Conservation (phyloP, 1,140 invertebrate genomes). For the Teleopsis dalmanni region DNA sequence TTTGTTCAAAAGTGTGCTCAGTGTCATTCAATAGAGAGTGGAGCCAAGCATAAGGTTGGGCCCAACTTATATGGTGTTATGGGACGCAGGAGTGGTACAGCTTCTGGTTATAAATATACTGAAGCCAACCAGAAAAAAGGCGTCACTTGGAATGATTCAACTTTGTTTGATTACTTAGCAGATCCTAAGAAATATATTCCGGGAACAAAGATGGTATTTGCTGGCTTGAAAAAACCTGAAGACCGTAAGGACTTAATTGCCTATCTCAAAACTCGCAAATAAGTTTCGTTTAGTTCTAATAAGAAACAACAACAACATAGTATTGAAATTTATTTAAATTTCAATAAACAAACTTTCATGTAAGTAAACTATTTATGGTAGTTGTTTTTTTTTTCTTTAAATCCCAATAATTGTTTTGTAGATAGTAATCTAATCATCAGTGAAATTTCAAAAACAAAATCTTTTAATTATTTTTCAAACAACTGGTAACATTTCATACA, state of each 20-base stretch:
- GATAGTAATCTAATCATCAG: too few species aligned
- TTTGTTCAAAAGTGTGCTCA: slow-evolving; percentile 81
- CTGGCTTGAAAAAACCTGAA: slow-evolving; percentile 67
- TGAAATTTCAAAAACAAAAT: too few species aligned
- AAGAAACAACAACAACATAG: too few species aligned
- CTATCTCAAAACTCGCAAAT: slow-evolving; percentile 42
- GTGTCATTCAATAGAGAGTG: slow-evolving; percentile 78
- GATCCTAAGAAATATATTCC: slow-evolving; percentile 80
- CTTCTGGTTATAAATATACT: slow-evolving; percentile 71
- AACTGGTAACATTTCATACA: too few species aligned
- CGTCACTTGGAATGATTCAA: slow-evolving; percentile 40
- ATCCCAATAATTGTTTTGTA: too few species aligned
- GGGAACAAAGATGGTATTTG: slow-evolving; percentile 80
- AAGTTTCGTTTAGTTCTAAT: too few species aligned
- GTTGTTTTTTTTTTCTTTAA: too few species aligned
- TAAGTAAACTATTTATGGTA: too few species aligned
- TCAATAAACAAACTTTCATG: too few species aligned
- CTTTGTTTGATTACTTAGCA: slow-evolving; percentile 60
- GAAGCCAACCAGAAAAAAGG: slow-evolving; percentile 82
- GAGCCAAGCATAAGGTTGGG: slow-evolving; percentile 81
- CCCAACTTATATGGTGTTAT: slow-evolving; percentile 81
- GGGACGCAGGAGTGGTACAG: slow-evolving; percentile 78
- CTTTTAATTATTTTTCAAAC: too few species aligned
- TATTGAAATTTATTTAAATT: too few species aligned
- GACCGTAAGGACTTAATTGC: slow-evolving; percentile 72